Percentiles rank a stretch among this genome's conserved stretches.
Conservation (phyloP, 2,797 vertebrate species). For the Paedocypris micromegethes region DNA sequence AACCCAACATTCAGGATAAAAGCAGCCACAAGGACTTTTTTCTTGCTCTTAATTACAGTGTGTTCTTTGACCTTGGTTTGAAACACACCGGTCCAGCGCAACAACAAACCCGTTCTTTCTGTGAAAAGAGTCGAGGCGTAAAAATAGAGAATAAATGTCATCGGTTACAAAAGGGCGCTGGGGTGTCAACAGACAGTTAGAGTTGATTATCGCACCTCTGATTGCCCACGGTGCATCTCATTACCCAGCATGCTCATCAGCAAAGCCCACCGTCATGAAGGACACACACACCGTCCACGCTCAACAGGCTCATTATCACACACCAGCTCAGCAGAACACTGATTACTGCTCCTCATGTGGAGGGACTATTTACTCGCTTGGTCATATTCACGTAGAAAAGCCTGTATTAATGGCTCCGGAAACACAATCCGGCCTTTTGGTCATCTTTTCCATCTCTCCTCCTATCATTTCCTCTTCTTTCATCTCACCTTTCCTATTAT, state of each 20-base stretch:
- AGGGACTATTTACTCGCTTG: background rate
- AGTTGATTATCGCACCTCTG: conserved; percentile 36
- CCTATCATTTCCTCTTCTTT: conserved; percentile 17
- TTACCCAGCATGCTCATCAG: conserved; percentile 35
- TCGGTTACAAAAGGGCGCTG: conserved; percentile 5
- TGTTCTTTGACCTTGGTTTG: background rate
- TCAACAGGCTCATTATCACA: conserved; percentile 33
- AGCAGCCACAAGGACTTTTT: no score
- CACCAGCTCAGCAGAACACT: conserved; percentile 14
- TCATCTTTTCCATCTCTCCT: conserved; percentile 11
- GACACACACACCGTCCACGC: conserved; percentile 20
- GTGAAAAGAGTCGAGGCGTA: background rate
- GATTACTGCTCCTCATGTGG: conserved; percentile 3
- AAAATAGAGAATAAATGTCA: conserved; percentile 8
- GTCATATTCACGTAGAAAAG: background rate
- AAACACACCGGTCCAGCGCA: background rate
- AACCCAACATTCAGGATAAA: no score
- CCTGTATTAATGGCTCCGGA: background rate
- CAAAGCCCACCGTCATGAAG: conserved; percentile 12
- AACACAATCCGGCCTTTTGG: background rate
- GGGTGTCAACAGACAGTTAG: conserved; percentile 11
- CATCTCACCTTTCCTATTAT: conserved; percentile 13
- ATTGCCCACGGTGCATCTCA: conserved; percentile 30
- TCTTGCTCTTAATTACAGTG: background rate
- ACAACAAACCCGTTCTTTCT: background rate